These are phyloP conservation scores for Chinchilla lanigera DNA, from an alignment of 2,113 vertebrate genomes.

Conservation along the genomic window DNA sequence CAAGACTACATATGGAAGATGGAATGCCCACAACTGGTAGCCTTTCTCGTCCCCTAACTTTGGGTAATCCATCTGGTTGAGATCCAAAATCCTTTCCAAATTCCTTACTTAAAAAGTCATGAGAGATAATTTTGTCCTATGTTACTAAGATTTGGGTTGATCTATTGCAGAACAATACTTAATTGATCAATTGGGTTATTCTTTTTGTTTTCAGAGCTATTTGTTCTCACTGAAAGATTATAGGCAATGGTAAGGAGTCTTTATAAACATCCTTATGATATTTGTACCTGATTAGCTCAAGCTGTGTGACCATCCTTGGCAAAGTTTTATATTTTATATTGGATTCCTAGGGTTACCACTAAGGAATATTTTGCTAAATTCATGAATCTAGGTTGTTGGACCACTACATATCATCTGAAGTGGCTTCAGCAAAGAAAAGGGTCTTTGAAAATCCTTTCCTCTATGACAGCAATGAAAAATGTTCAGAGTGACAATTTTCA, in stretches of 20 bases:
- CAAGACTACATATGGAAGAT: background rate
- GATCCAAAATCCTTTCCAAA: background rate
- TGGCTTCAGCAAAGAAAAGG: background rate
- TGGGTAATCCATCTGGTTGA: background rate
- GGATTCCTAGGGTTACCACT: background rate
- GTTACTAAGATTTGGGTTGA: background rate
- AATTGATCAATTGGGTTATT: background rate
- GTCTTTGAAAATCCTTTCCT: background rate
- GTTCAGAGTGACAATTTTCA: background rate
- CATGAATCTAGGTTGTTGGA: background rate
- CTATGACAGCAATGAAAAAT: background rate
- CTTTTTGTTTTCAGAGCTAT: background rate
- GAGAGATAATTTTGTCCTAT: background rate
- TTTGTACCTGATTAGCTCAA: background rate
- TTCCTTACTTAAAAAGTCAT: constrained; percentile 1
- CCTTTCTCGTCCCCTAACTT: background rate
- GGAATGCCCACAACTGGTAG: background rate
- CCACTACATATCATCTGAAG: background rate
- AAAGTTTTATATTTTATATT: background rate
- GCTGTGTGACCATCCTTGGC: background rate
- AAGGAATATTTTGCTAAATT: background rate
- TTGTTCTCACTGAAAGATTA: background rate
- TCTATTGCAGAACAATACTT: background rate
- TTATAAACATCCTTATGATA: background rate
- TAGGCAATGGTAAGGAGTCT: background rate